These are phyloP conservation scores for Ormyrus nitidulus DNA, from an alignment of 2,888 invertebrate species.

Conservation along the genomic window DNA sequence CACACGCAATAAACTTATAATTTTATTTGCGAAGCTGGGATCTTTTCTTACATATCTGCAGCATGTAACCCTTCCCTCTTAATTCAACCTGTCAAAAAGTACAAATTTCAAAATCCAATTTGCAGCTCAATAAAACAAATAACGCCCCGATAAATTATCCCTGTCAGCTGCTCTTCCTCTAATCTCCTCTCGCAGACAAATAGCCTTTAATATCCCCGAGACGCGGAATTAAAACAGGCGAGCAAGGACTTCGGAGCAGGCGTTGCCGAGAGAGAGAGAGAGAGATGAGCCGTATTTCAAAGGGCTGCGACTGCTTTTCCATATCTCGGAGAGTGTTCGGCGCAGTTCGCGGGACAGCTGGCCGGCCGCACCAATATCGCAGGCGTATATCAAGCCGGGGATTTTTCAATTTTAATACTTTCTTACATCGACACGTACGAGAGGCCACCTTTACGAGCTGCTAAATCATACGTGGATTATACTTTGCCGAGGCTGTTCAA, in stretches of 20 bases:
- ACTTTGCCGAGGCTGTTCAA: constrained; percentile 1
- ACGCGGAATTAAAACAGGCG: constrained; percentile 43
- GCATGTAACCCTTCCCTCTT: too few species aligned
- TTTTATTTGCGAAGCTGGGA: too few species aligned
- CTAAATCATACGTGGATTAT: constrained; percentile 67
- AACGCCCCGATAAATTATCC: constrained; percentile 23
- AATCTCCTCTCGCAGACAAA: constrained; percentile 29
- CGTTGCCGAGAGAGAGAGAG: not conserved
- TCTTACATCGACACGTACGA: constrained; percentile 64
- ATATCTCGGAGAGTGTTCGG: not conserved
- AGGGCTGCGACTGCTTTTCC: not conserved
- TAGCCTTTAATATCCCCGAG: constrained; percentile 50
- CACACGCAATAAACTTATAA: too few species aligned
- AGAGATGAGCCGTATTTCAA: constrained; percentile 32
- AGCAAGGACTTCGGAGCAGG: too few species aligned
- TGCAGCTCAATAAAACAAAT: not conserved
- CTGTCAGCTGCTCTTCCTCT: not conserved
- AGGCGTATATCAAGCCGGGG: constrained; percentile 71
- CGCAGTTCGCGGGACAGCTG: constrained; percentile 68
- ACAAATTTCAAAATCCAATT: too few species aligned
- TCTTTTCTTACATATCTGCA: too few species aligned
- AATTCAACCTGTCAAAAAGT: too few species aligned
- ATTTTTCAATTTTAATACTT: constrained; percentile 75
- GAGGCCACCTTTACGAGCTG: constrained; percentile 66
- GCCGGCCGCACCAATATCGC: constrained; percentile 73